Conservation (phyloP, 2,888 invertebrate species). For the Pristionchus mayeri region DNA sequence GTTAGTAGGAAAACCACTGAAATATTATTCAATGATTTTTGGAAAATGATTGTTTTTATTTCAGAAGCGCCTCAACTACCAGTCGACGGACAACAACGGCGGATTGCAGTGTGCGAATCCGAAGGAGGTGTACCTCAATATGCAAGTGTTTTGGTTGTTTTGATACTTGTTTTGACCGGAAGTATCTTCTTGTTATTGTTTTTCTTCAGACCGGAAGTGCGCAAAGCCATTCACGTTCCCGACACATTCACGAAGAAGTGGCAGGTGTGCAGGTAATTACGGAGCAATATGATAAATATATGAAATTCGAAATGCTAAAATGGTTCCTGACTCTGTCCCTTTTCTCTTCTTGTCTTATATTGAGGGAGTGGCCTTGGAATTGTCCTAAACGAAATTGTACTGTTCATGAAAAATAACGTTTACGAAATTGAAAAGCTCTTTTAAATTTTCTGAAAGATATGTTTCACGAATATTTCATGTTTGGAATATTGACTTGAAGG, state of each 20-base stretch:
- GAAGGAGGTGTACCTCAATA: conserved; percentile 14
- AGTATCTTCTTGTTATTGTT: no score
- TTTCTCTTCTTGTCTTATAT: no score
- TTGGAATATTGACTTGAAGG: no score
- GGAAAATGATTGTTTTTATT: neutral
- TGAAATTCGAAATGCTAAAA: no score
- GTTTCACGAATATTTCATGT: neutral
- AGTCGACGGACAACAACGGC: conserved; percentile 63
- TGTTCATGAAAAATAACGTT: neutral
- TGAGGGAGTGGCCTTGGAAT: no score
- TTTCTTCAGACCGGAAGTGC: conserved; percentile 53
- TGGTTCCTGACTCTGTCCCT: no score
- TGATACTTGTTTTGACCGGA: neutral
- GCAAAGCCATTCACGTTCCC: conserved; percentile 63
- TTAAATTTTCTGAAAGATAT: neutral
- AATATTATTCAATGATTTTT: neutral
- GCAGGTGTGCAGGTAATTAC: conserved; percentile 62
- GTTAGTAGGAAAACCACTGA: neutral
- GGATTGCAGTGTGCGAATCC: conserved; percentile 65
- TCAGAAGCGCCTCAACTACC: conserved; percentile 63
- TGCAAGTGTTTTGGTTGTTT: neutral
- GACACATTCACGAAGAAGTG: conserved; percentile 53
- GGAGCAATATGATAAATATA: neutral
- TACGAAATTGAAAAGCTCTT: neutral
- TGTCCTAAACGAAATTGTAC: no score